Evolutionary conservation across 1,140 invertebrate genomes (phyloP).

Genomic region (Cyrtorhinus lividipennis): DNA sequence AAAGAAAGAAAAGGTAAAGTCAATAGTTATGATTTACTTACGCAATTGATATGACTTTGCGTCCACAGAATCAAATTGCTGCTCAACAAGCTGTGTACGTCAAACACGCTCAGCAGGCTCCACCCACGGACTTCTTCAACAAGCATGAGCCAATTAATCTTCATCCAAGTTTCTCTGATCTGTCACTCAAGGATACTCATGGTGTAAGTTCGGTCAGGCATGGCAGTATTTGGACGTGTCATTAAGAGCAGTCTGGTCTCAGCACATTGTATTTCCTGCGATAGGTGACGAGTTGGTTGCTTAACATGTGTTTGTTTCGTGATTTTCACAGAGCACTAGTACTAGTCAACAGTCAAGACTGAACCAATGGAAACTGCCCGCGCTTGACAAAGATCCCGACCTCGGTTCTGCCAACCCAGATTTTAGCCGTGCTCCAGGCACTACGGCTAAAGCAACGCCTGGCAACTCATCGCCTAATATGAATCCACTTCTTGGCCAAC

Average conservation of each 20-base stretch:
- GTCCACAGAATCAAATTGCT: constrained; percentile 70
- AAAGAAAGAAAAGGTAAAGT: too few species aligned
- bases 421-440: constrained; percentile 81
- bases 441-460: constrained; percentile 48
- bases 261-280: too few species aligned
- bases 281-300: too few species aligned
- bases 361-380: constrained; percentile 83
- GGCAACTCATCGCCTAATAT: constrained; percentile 51
- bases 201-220: constrained; percentile 15
- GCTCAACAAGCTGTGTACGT: constrained; percentile 82
- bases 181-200: constrained; percentile 57
- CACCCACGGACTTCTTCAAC: constrained; percentile 50
- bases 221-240: too few species aligned
- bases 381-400: constrained; percentile 63
- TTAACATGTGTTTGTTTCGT: too few species aligned
- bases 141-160: constrained; percentile 53
- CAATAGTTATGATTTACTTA: too few species aligned
- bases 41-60: too few species aligned
- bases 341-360: constrained; percentile 58
- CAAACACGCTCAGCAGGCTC: constrained; percentile 57
- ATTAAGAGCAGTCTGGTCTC: too few species aligned
- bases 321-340: constrained; percentile 8
- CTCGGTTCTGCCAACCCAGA: constrained; percentile 43
- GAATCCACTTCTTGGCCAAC: constrained; percentile 46
- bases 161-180: constrained; percentile 63